Evolutionary conservation across 2,797 vertebrate genomes (phyloP).

Genomic region (Halcyon leucocephala): DNA sequence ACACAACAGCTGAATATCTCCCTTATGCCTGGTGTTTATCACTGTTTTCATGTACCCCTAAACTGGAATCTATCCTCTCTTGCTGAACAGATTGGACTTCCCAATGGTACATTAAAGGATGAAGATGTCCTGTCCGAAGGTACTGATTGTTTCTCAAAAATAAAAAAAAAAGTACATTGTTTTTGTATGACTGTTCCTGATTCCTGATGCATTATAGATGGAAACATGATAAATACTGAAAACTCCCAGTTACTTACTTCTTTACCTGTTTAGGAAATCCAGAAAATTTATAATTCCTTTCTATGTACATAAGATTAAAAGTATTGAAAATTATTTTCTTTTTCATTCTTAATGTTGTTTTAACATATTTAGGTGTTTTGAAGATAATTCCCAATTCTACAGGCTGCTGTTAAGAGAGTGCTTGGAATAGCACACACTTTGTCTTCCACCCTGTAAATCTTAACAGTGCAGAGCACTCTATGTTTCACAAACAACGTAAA

Average conservation of each 20-base stretch:
- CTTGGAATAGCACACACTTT: constrained; percentile 59
- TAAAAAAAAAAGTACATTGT: not conserved
- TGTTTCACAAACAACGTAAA: constrained; percentile 71
- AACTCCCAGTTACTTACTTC: not conserved
- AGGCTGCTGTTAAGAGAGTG: constrained; percentile 17
- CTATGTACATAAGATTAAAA: not conserved
- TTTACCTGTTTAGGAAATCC: not conserved
- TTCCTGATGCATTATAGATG: not conserved
- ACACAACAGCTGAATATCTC: not conserved
- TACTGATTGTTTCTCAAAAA: not conserved
- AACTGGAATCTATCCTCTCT: not conserved
- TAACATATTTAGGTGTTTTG: constrained; percentile 35
- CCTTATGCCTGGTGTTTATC: not conserved
- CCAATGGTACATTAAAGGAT: not conserved
- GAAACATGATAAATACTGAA: not conserved
- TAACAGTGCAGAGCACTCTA: constrained; percentile 44
- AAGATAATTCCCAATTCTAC: constrained; percentile 54
- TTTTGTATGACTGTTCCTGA: not conserved
- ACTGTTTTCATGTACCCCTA: not conserved
- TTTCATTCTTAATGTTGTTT: constrained; percentile 14
- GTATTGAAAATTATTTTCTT: constrained; percentile 23
- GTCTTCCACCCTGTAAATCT: constrained; percentile 68
- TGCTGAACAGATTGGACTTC: not conserved
- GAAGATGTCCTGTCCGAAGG: not conserved
- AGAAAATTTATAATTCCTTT: not conserved